A percentile compares a stretch with the other conserved stretches of the same genome.
phyloP scores from a whole-genome alignment of 2,797 vertebrate genomes.

The Pseudochromis fuscus region DNA sequence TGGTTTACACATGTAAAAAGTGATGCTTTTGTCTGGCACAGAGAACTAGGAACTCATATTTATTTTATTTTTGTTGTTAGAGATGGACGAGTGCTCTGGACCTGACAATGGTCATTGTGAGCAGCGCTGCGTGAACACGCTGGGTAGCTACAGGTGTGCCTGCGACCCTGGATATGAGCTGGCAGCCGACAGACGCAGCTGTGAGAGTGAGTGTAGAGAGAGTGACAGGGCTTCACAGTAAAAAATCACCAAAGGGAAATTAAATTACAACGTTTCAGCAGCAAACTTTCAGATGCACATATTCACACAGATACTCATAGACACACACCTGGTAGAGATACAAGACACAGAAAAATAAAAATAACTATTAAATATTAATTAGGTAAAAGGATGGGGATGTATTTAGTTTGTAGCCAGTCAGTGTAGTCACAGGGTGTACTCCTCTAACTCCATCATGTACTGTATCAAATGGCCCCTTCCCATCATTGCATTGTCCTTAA shows the following conservation, averaged over 20 bases:
- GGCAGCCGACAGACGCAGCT: slow-evolving; percentile 91
- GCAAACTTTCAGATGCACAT: too few species aligned
- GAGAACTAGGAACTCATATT: not conserved
- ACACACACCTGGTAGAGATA: too few species aligned
- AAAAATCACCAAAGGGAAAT: too few species aligned
- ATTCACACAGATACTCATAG: too few species aligned
- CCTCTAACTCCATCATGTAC: slow-evolving; percentile 1
- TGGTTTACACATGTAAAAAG: not conserved
- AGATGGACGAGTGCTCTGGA: slow-evolving; percentile 94
- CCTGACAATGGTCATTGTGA: slow-evolving; percentile 93
- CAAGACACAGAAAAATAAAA: too few species aligned
- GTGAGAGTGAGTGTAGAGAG: slow-evolving; percentile 88
- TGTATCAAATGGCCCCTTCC: not conserved
- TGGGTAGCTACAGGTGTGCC: slow-evolving; percentile 96
- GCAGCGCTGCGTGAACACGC: slow-evolving; percentile 95
- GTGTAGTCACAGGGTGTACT: too few species aligned
- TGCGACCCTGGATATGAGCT: slow-evolving; percentile 96
- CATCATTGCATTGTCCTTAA: not conserved
- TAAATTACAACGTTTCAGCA: too few species aligned
- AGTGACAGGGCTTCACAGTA: too few species aligned
- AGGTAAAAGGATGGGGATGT: too few species aligned
- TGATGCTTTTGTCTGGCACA: not conserved
- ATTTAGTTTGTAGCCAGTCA: too few species aligned
- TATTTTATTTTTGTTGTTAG: slow-evolving; percentile 79
- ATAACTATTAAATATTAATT: too few species aligned